These are phyloP conservation scores for Phoeniculus purpureus DNA, from an alignment of 2,797 vertebrate species.

Conservation along the genomic window DNA sequence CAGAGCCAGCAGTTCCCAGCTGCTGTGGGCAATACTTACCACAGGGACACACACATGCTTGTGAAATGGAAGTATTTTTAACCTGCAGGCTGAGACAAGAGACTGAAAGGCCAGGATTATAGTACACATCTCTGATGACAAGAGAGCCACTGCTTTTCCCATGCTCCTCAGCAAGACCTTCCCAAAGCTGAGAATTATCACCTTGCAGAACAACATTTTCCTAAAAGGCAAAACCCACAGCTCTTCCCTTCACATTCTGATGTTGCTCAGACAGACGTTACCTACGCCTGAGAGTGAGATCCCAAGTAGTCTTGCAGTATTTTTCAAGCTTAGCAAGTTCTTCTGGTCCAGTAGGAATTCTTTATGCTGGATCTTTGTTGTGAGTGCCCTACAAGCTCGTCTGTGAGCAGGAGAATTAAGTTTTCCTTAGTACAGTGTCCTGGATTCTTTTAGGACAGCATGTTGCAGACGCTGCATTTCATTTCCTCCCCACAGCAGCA, in stretches of 20 bases:
- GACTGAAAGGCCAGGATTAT: background rate
- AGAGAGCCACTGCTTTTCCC: background rate
- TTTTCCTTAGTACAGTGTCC: slow-evolving; percentile 8
- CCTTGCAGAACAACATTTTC: background rate
- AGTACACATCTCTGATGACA: background rate
- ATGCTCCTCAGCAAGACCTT: background rate
- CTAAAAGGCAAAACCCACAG: background rate
- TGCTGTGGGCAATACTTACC: background rate
- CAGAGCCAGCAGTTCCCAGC: background rate
- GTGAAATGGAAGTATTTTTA: background rate
- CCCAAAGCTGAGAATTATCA: background rate
- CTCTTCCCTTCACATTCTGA: background rate
- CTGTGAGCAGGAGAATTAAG: slow-evolving; percentile 7
- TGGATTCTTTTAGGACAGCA: slow-evolving; percentile 40
- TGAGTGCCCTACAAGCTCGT: slow-evolving; percentile 1
- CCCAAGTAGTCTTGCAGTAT: background rate
- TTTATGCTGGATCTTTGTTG: background rate
- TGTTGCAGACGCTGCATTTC: background rate
- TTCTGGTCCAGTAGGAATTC: background rate
- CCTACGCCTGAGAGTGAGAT: background rate
- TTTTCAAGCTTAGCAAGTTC: slow-evolving; percentile 13
- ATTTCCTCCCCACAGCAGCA: background rate
- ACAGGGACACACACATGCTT: background rate
- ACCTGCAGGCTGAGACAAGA: background rate
- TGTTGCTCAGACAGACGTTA: background rate